Conservation (phyloP, 2,888 invertebrate genomes). For the Cheilosia grossa region DNA sequence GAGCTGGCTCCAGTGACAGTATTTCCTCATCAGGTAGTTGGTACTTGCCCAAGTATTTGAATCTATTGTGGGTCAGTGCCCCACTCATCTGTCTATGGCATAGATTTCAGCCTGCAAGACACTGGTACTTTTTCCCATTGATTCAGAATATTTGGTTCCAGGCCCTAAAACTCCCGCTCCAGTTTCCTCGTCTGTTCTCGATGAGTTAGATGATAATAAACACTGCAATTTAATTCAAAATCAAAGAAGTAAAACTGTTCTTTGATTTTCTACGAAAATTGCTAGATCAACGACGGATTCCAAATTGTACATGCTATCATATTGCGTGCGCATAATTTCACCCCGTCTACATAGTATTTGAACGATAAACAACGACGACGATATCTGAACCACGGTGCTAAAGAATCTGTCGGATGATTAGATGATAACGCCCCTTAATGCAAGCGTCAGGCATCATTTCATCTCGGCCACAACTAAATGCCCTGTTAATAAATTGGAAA, state of each 20-base stretch:
- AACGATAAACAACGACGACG: conserved; percentile 14
- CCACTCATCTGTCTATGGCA: too few species aligned
- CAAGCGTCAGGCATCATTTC: conserved; percentile 80
- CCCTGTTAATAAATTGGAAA: not conserved
- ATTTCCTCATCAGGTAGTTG: too few species aligned
- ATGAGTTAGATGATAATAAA: not conserved
- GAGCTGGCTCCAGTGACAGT: too few species aligned
- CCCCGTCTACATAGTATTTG: conserved; percentile 53
- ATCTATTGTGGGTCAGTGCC: too few species aligned
- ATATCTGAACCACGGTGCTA: conserved; percentile 49
- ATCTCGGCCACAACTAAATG: conserved; percentile 80
- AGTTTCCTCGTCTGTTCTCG: too few species aligned
- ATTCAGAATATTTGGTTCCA: too few species aligned
- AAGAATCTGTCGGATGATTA: conserved; percentile 78
- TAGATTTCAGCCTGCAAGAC: too few species aligned
- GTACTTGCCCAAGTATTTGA: too few species aligned
- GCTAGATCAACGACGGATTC: conserved; percentile 58
- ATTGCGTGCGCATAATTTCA: conserved; percentile 34
- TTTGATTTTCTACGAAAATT: conserved; percentile 57
- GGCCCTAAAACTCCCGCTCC: too few species aligned
- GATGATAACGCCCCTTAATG: conserved; percentile 78
- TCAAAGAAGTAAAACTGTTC: conserved; percentile 27
- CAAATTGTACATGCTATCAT: conserved; percentile 25
- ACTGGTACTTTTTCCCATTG: too few species aligned
- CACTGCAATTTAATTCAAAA: conserved; percentile 56